Evolutionary conservation across 1,140 invertebrate genomes (phyloP).

Genomic region (Heliothis virescens): DNA sequence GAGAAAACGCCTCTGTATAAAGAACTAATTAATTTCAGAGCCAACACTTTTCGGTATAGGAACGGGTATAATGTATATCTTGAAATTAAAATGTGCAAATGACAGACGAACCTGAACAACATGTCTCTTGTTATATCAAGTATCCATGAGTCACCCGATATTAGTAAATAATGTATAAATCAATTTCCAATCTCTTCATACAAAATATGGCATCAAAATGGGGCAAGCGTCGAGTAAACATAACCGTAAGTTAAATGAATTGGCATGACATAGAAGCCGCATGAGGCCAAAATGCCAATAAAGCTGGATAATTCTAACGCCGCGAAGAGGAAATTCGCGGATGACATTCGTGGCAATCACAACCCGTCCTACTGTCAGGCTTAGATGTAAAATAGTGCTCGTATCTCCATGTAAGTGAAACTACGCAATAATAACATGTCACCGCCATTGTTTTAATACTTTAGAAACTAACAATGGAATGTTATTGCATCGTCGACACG

Average conservation of each 20-base stretch:
- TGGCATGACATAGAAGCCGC: slow-evolving; percentile 3
- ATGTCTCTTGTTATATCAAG: too few species aligned
- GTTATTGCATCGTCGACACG: not conserved
- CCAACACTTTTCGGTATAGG: too few species aligned
- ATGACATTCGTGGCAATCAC: slow-evolving; percentile 22
- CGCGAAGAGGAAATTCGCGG: not conserved
- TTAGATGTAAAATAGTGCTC: slow-evolving; percentile 23
- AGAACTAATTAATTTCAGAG: not conserved
- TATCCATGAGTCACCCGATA: not conserved
- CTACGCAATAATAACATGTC: slow-evolving; percentile 20
- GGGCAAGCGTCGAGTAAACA: not conserved
- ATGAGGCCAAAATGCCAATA: not conserved
- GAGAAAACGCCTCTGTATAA: not conserved
- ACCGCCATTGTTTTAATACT: slow-evolving; percentile 1
- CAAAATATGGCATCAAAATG: not conserved
- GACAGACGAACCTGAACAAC: too few species aligned
- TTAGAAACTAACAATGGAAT: slow-evolving; percentile 27
- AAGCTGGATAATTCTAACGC: slow-evolving; percentile 17
- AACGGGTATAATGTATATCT: too few species aligned
- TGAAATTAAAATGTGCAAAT: too few species aligned
- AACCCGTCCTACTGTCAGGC: slow-evolving; percentile 3
- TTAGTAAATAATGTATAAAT: not conserved
- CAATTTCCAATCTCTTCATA: not conserved
- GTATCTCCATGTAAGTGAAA: slow-evolving; percentile 11
- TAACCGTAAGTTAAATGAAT: slow-evolving; percentile 19